Evolutionary conservation across 2,888 invertebrate species (phyloP), one percentile per base, ranked within the genome.

Genomic region (Drosophila acutilabella): DNA sequence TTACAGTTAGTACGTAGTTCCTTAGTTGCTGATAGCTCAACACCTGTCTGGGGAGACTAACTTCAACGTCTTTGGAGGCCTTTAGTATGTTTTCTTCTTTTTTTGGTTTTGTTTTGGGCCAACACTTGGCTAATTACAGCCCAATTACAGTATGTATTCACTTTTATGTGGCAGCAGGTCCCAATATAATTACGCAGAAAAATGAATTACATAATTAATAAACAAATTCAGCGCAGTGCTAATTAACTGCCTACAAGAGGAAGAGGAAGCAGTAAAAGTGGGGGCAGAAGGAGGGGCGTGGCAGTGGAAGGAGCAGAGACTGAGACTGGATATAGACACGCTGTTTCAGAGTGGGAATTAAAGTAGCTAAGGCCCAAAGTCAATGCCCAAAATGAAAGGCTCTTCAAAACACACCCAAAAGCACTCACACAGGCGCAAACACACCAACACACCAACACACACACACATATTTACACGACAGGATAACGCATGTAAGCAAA

Each of bases 191-290:
- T 85, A 85, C 67, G 67, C 76, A 81, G 84, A 88, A 87, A 88
- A 88, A 86, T 84, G 88, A 85, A 84, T 84, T 87, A 85, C 87
- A 86, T 86, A 85, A 85, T 85, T 85, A 88, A 88, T 85, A 88
- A 88, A 83, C 78, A 83, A 77, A 88, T 81, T 86, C 84, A 58
- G 65, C 78, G 87, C 81, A 80, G 59, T 59, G 71, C 86, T 85
- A 85, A 88, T 88, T 88, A 85, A 86, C 82, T 64, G 65, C 44
- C 69, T 47, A 45, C 50, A 44, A 73, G 44, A 36, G 62, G 33
- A 30, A 36, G 33, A 14, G 42, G 20, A 8, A 8, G 36, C 30
- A 14, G 56, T 33, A n/a, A 41, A 40, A 10, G n/a, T n/a, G 18
- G 18, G 13, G 60, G 6, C 41, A 42, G 50, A n/a, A 14, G n/a